Base-by-base conservation (phyloP, 2,888 invertebrate species). In the Oligia latruncula region DNA sequence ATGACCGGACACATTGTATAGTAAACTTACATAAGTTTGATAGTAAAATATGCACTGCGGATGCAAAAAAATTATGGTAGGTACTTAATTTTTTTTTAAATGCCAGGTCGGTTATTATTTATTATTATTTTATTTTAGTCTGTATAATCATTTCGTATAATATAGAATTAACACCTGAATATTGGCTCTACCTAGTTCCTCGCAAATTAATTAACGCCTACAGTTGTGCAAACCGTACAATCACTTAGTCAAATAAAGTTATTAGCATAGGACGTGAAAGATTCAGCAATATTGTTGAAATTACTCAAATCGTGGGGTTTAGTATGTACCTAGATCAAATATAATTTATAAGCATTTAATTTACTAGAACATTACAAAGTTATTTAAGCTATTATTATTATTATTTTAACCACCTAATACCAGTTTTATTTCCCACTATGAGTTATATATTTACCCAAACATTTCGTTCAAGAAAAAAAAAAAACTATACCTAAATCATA, bases 141-240 rank as follows among this genome's bases (percentile, higher is more conserved):
- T 29, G 29, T 29, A 29, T 29, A 29, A 29, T 29, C 29, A 29
- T 29, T 29, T 29, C 29, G 29, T 35, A 35, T n/a, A 35, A n/a
- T 60, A 60, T 60, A 4, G 9, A 74, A 70, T 77, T 68, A 35
- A 49, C 72, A 82, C 81, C 55, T 75, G 4, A 40, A n/a, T 43
- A n/a, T 65, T 68, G 29, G 43, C 35, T n/a, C 23, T n/a, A 64
- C 8, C 23, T 23, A 64, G 11, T 58, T 8, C 11, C 8, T 49
- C n/a, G 13, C 8, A 64, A 49, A 40, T 64, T 83, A 40, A 43
- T 78, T 74, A 82, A 60, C 83, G 68, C 74, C 23, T 67, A 66
- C 20, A 60, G 74, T 11, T 71, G n/a, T 60, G 58, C 23, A 65
- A 83, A 74, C 43, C 40, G 35, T 60, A 68, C 35, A 55, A 78